A percentile compares a stretch with the other conserved stretches of the same genome.
Evolutionary conservation across 2,888 invertebrate genomes (phyloP).

Genomic region (Apamea epomidion): DNA sequence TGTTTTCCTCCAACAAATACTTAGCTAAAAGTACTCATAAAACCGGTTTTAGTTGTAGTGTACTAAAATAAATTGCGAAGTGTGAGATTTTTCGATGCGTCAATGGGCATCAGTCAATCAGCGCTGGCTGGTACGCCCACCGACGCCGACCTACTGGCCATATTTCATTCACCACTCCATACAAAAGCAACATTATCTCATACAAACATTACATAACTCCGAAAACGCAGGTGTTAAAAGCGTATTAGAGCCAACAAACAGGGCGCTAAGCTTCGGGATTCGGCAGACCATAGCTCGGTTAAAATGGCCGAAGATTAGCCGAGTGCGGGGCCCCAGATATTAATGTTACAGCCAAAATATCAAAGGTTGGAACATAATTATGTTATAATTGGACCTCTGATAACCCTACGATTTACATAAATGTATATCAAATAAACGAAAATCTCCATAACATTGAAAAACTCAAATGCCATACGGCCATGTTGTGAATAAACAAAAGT

Average conservation of each 20-base stretch:
- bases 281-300: slow-evolving; percentile 82
- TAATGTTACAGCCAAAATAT: slow-evolving; percentile 82
- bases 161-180: slow-evolving; percentile 78
- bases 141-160: slow-evolving; percentile 62
- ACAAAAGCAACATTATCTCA: slow-evolving; percentile 81
- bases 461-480: slow-evolving; percentile 54
- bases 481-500: slow-evolving; percentile 55
- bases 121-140: slow-evolving; percentile 67
- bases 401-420: slow-evolving; percentile 67
- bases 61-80: slow-evolving; percentile 47
- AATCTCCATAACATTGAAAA: slow-evolving; percentile 62
- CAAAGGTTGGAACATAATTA: slow-evolving; percentile 76
- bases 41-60: slow-evolving; percentile 33
- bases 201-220: slow-evolving; percentile 80
- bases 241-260: slow-evolving; percentile 88
- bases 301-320: slow-evolving; percentile 88
- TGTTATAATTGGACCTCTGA: slow-evolving; percentile 68
- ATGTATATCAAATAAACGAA: slow-evolving; percentile 57
- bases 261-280: slow-evolving; percentile 87
- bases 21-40: slow-evolving; percentile 36
- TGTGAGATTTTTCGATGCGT: slow-evolving; percentile 62
- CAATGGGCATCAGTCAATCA: slow-evolving; percentile 70
- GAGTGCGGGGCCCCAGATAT: slow-evolving; percentile 75
- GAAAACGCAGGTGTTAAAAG: slow-evolving; percentile 88
- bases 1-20: slow-evolving; percentile 17